A percentile compares a stretch with the other conserved stretches of the same genome.
Conservation (phyloP, 2,888 invertebrate species). For the Cheiracanthium punctorium region DNA sequence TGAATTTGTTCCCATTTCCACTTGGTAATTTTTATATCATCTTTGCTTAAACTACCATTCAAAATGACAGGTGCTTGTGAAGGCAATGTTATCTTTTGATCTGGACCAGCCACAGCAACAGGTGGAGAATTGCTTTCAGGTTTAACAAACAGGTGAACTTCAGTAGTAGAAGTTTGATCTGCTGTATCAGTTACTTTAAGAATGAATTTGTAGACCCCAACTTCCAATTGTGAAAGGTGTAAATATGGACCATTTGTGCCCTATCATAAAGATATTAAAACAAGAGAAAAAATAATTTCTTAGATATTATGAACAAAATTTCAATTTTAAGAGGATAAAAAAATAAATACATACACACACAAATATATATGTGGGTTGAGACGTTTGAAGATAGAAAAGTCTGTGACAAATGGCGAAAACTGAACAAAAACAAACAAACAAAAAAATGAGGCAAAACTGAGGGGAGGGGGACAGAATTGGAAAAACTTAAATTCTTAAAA, state of each 20-base stretch:
- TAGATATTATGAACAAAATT: too few relatives aligned
- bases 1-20: constrained; percentile 90
- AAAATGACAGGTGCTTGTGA: constrained; percentile 84
- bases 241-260: constrained; percentile 93
- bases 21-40: constrained; percentile 87
- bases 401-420: too few relatives aligned
- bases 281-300: neutral
- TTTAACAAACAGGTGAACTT: constrained; percentile 94
- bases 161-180: constrained; percentile 89
- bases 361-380: too few relatives aligned
- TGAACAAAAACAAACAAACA: too few relatives aligned
- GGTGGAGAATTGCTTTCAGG: constrained; percentile 79
- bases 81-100: constrained; percentile 86
- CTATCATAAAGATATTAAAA: constrained; percentile 76
- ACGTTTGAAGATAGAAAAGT: too few relatives aligned
- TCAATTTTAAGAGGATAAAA: too few relatives aligned
- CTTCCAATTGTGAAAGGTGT: constrained; percentile 90
- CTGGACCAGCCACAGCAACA: constrained; percentile 79
- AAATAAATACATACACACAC: too few relatives aligned
- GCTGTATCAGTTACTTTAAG: constrained; percentile 94
- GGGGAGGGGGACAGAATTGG: too few relatives aligned
- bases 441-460: too few relatives aligned
- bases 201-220: constrained; percentile 95
- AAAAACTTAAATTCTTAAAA: too few relatives aligned
- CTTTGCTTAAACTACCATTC: constrained; percentile 85